These are phyloP conservation scores for Eupeodes luniger DNA, from an alignment of 2,888 invertebrate genomes.

Conservation along the genomic window DNA sequence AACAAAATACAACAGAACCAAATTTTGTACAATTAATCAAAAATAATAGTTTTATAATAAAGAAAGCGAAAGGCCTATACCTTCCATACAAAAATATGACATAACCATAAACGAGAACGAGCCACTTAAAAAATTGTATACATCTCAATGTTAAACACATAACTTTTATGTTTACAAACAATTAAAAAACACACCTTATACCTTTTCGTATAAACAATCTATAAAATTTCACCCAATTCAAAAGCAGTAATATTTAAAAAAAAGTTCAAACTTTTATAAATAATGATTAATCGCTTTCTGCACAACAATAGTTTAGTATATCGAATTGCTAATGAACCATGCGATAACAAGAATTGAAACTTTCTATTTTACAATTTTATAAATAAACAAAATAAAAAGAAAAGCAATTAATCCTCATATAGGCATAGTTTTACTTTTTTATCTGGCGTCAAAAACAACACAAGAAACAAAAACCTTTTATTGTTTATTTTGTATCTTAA, in stretches of 20 bases:
- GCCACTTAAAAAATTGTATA: not conserved
- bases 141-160: not conserved
- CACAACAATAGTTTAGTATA: constrained; percentile 29
- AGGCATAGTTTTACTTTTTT: not conserved
- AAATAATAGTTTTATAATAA: not conserved
- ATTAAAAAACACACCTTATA: constrained; percentile 17
- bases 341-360: constrained; percentile 36
- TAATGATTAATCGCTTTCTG: constrained; percentile 63
- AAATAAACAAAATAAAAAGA: constrained; percentile 11
- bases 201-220: not conserved
- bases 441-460: not conserved
- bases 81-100: not conserved
- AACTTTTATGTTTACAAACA: constrained; percentile 22
- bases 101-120: not conserved
- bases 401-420: constrained; percentile 24
- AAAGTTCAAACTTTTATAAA: not conserved
- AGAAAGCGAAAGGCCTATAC: constrained; percentile 2
- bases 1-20: not conserved
- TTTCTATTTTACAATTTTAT: constrained; percentile 50
- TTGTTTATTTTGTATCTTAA: constrained; percentile 16
- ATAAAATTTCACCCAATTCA: constrained; percentile 37
- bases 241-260: not conserved
- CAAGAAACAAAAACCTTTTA: constrained; percentile 5
- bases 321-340: constrained; percentile 48
- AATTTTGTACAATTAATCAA: not conserved